phyloP scores from a whole-genome alignment of 35 echinoderm and acorn worm species.

The Chiridota heheva region DNA sequence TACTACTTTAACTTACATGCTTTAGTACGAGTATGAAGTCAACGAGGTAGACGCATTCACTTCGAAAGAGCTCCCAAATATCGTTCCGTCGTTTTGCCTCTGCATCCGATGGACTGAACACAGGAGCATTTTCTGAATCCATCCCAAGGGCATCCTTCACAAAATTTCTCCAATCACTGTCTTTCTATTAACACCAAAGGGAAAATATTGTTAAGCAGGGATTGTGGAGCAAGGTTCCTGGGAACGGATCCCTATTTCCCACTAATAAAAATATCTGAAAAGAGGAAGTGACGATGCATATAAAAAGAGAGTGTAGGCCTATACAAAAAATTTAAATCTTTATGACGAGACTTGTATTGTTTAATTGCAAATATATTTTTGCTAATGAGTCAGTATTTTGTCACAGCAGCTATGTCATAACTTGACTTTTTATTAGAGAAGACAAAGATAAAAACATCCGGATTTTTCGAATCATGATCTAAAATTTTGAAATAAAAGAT shows the following conservation, averaged over 20 bases:
- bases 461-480: background rate
- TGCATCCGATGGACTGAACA: background rate
- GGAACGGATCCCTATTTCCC: background rate
- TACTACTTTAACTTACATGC: slow-evolving; percentile 97
- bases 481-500: background rate
- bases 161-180: slow-evolving; percentile 15
- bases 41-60: slow-evolving; percentile 86
- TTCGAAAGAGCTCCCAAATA: slow-evolving; percentile 91
- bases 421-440: background rate
- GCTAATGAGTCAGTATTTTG: no score
- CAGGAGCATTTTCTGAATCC: slow-evolving; percentile 4
- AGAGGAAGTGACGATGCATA: no score
- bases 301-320: no score
- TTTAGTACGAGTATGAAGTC: slow-evolving; percentile 88
- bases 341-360: no score
- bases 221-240: background rate
- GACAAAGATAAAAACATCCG: background rate
- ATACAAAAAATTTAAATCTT: no score
- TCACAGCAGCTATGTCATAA: no score
- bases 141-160: slow-evolving; percentile 31
- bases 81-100: slow-evolving; percentile 83
- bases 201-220: background rate
- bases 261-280: no score
- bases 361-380: no score
- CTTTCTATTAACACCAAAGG: slow-evolving; percentile 10